Base-by-base conservation (phyloP, 2,888 invertebrate genomes). In the Epistrophe grossulariae region DNA sequence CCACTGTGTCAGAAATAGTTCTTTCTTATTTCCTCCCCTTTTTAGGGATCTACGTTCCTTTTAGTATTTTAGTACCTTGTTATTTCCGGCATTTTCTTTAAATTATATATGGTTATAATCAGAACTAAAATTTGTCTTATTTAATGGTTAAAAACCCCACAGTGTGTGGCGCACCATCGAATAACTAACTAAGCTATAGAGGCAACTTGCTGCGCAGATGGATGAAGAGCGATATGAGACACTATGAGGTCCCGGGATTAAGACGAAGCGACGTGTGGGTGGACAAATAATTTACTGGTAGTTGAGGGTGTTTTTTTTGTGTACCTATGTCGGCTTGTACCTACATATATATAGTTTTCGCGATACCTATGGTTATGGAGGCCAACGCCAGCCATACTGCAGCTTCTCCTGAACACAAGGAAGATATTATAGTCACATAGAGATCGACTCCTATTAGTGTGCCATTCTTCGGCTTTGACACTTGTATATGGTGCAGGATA, bases 231-330 rank as follows among this genome's bases (percentile, higher is more conserved):
- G 79, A 87, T 87, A 76, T 87, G 83, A 83, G 83, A 79, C 83
- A 83, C 83, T 83, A 73, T 71, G 52, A 83, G 68, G 48, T 24
- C 24, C 79, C 60, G 79, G 74, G 87, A 87, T 87, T 87, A 79
- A 87, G 87, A 87, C 60, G 43, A 62, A 13, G 60, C 60, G 40
- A 60, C 13, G 62, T 62, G 87, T 87, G 87, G 87, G 87, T 87
- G 87, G 87, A 87, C 87, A 87, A 87, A 87, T 87, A 87, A 87
- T 87, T 87, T 87, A 87, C 87, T 87, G 76, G 78, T 76, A 79
- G 79, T 79, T 76, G 87, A 82, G 87, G 83, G 87, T 87, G 87
- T 83, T 76, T 79, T 87, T 43, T 43, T 82, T 79, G 76, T 87
- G 4, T 57, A 24, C 24, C 24, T 35, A 35, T 38, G 79, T 64